Percentiles rank a stretch among this genome's conserved stretches.
Evolutionary conservation across 2,888 invertebrate genomes (phyloP).

Genomic region (Stenotaenia linearis): DNA sequence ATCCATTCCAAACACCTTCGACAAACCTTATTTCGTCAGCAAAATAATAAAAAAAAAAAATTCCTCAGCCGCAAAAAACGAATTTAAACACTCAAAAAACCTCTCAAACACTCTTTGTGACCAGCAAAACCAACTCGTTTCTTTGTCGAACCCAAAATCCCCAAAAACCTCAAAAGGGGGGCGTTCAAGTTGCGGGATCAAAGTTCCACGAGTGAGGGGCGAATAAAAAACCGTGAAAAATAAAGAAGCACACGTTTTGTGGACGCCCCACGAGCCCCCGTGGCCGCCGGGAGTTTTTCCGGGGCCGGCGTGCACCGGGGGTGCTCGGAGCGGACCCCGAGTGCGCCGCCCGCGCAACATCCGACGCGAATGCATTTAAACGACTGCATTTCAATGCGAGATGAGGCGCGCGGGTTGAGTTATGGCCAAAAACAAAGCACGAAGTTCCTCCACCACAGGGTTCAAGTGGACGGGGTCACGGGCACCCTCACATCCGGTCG

Average conservation of each 20-base stretch:
- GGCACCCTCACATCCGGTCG: not conserved
- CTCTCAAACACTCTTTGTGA: not conserved
- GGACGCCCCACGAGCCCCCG: not conserved
- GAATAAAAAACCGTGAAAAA: not conserved
- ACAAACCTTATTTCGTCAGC: not conserved
- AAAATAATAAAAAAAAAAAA: not conserved
- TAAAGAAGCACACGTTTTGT: not conserved
- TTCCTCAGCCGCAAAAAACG: not conserved
- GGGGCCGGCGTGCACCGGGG: not conserved
- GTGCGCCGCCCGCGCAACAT: slow-evolving; percentile 1
- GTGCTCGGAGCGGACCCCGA: not conserved
- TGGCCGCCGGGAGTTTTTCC: not conserved
- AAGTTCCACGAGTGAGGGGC: not conserved
- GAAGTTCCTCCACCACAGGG: not conserved
- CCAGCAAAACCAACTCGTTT: not conserved
- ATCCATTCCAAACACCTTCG: not conserved
- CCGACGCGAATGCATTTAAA: slow-evolving; percentile 27
- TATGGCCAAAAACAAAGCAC: slow-evolving; percentile 9
- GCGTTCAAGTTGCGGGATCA: not conserved
- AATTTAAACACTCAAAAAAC: not conserved
- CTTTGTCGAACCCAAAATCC: not conserved
- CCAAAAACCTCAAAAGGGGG: not conserved
- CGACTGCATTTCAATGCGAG: slow-evolving; percentile 27
- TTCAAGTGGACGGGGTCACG: slow-evolving; percentile 7
- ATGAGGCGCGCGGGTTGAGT: not conserved